Conservation (phyloP, 1,140 invertebrate species). For the Aleiodes sp. region DNA sequence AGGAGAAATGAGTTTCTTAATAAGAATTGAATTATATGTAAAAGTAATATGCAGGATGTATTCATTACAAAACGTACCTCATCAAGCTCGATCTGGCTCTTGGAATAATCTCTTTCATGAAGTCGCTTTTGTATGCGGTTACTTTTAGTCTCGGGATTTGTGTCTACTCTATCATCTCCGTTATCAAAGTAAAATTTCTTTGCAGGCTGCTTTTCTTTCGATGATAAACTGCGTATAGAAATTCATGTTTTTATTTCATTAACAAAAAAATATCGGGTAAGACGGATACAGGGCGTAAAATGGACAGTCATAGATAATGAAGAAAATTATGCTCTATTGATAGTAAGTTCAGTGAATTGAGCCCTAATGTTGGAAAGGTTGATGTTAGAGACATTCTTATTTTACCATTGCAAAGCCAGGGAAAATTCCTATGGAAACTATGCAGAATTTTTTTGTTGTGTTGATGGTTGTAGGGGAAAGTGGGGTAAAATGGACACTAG, state of each 20-base stretch:
- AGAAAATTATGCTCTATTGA: too few species aligned
- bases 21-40: background rate
- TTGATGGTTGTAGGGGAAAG: too few species aligned
- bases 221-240: constrained; percentile 32
- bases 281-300: too few species aligned
- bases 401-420: too few species aligned
- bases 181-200: constrained; percentile 84
- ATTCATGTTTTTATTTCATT: background rate
- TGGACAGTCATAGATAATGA: too few species aligned
- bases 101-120: constrained; percentile 30
- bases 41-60: background rate
- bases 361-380: too few species aligned
- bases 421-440: too few species aligned
- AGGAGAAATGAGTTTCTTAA: background rate
- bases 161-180: constrained; percentile 66
- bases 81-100: constrained; percentile 38
- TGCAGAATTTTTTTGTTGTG: too few species aligned
- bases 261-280: too few species aligned
- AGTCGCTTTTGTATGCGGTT: constrained; percentile 38
- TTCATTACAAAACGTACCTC: constrained; percentile 39
- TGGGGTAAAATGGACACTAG: too few species aligned
- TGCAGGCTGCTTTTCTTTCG: constrained; percentile 60
- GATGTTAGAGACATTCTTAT: too few species aligned
- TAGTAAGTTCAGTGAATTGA: too few species aligned
- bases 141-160: constrained; percentile 57